Evolutionary conservation across 2,797 vertebrate species (phyloP).

Genomic region (Helarctos malayanus): DNA sequence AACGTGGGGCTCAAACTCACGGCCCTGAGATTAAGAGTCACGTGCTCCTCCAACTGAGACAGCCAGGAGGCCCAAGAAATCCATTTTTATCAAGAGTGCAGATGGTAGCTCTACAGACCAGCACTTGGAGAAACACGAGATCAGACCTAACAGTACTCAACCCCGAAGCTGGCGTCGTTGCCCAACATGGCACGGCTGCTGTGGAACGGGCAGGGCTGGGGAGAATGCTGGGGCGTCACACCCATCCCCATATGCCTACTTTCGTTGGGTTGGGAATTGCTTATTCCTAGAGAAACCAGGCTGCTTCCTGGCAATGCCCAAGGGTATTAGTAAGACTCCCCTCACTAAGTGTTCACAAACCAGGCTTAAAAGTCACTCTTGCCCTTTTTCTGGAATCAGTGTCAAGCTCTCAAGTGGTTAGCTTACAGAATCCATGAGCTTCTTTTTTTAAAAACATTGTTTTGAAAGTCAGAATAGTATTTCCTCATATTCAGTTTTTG

Average conservation of each 20-base stretch:
- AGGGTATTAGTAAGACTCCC: not conserved
- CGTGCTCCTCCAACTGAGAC: not conserved
- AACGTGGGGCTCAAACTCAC: not conserved
- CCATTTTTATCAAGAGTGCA: not conserved
- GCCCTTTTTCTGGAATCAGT: not conserved
- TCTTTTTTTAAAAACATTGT: not conserved
- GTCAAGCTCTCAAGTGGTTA: not conserved
- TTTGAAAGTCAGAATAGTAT: not conserved
- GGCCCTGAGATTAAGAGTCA: not conserved
- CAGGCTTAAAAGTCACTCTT: not conserved
- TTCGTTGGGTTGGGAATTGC: not conserved
- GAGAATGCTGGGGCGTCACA: not conserved
- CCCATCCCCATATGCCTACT: not conserved
- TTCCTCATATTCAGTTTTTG: not conserved
- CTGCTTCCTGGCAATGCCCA: not conserved
- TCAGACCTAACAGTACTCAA: not conserved
- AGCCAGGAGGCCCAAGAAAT: not conserved
- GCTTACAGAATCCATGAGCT: not conserved
- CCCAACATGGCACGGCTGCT: not conserved
- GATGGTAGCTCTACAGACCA: not conserved
- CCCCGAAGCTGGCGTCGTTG: not conserved
- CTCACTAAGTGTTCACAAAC: not conserved
- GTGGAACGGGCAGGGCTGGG: fast-evolving
- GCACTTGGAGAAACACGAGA: not conserved
- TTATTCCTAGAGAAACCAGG: not conserved